Conservation (phyloP, 2,888 invertebrate species). For the Timema cristinae region DNA sequence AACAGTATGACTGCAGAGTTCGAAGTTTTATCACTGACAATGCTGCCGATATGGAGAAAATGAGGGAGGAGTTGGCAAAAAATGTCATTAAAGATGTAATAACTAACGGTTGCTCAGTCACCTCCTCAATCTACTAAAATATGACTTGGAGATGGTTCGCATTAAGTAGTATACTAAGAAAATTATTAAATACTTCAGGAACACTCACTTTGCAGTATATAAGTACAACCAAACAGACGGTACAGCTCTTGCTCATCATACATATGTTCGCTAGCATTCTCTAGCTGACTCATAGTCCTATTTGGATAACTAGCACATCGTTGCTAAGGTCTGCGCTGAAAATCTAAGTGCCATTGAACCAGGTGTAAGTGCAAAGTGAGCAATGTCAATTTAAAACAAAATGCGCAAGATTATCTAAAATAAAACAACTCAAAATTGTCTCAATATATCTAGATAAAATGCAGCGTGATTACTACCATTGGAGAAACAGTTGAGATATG, state of each 20-base stretch:
- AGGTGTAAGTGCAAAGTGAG: slow-evolving; percentile 13
- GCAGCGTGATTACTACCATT: slow-evolving; percentile 9
- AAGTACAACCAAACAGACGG: slow-evolving; percentile 14
- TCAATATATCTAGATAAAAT: background rate
- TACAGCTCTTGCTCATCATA: slow-evolving; percentile 15
- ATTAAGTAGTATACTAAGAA: slow-evolving; percentile 10
- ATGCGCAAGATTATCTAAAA: slow-evolving; percentile 3
- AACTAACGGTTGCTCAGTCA: slow-evolving; percentile 13
- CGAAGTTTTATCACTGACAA: slow-evolving; percentile 9
- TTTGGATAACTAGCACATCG: slow-evolving; percentile 18
- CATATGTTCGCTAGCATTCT: slow-evolving; percentile 1
- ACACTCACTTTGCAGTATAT: slow-evolving; percentile 14
- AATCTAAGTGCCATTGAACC: slow-evolving; percentile 4
- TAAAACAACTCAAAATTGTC: background rate
- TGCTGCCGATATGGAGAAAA: slow-evolving; percentile 13
- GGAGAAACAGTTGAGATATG: slow-evolving; percentile 1
- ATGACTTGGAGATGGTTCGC: slow-evolving; percentile 6
- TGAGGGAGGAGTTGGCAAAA: slow-evolving; percentile 9
- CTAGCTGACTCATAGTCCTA: slow-evolving; percentile 4
- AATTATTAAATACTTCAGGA: slow-evolving; percentile 18
- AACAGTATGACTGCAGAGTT: slow-evolving; percentile 5
- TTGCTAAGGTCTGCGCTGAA: slow-evolving; percentile 14
- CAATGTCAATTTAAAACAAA: slow-evolving; percentile 11
- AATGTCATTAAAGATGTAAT: background rate
- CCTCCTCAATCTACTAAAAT: background rate